Conservation (phyloP, 1,140 invertebrate species). For the Dysdera silvatica region DNA sequence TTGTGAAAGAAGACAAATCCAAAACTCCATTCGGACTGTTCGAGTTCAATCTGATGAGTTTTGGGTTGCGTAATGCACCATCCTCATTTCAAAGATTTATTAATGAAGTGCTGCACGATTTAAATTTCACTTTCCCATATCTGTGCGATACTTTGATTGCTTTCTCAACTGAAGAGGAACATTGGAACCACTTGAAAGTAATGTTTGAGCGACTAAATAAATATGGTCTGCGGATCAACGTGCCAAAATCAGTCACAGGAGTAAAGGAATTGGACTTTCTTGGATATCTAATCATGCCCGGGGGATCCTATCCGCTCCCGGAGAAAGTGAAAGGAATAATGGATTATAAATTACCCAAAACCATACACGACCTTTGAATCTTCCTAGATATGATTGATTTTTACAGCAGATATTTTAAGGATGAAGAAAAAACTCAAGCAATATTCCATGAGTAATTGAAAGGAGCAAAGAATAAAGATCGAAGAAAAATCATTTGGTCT, state of each 20-base stretch:
- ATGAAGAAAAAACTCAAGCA: conserved; percentile 26
- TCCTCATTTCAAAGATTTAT: conserved; percentile 49
- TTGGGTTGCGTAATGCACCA: conserved; percentile 45
- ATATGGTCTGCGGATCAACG: conserved; percentile 37
- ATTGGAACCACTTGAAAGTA: too few species aligned
- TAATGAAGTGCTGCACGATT: conserved; percentile 41
- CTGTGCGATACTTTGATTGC: too few species aligned
- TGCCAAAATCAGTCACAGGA: conserved; percentile 2
- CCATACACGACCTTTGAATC: conserved; percentile 36
- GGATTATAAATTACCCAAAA: conserved; percentile 37
- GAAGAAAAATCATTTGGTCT: conserved; percentile 18
- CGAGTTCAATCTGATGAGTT: conserved; percentile 39
- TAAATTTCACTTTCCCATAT: too few species aligned
- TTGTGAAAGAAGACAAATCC: not conserved
- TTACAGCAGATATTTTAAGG: conserved; percentile 41
- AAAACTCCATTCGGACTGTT: conserved; percentile 18
- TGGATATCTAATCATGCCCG: not conserved
- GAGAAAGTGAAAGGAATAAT: not conserved
- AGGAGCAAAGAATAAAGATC: not conserved
- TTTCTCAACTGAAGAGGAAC: too few species aligned
- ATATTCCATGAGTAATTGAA: conserved; percentile 26
- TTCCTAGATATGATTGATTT: conserved; percentile 43
- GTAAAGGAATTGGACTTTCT: not conserved
- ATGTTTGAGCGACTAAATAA: conserved; percentile 38
- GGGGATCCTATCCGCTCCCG: not conserved